Evolutionary conservation across 2,797 vertebrate genomes (phyloP), one percentile per base, ranked within the genome.

Genomic region (Myotis findleyi): DNA sequence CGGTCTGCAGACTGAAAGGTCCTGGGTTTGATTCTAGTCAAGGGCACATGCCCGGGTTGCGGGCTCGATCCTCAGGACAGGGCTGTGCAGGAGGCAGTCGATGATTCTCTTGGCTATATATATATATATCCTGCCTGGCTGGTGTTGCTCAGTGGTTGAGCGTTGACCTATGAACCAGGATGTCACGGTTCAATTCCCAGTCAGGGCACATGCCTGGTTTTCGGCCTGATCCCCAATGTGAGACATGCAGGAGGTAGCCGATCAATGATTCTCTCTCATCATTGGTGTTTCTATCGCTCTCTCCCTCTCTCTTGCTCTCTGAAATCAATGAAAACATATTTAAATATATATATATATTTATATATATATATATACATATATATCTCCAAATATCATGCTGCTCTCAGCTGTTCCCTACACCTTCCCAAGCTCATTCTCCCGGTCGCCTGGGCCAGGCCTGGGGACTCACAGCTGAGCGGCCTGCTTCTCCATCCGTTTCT

Each of bases 321-420:
- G 59, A 62, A 30, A 30, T 62, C 25, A 62, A 14, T 30, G 27
- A 57, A 25, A 17, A 51, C 5, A 51, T 51, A 17, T 51, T 51
- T 51, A 17, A 51, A 16, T 10, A 5, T 59, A 25, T 59, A 57
- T 57, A 57, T 44, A 41, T 41, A 14, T 23, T 2, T 25, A 25
- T 57, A 57, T 59, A 59, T 59, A 27, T 12, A 47, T 12, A 5
- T 11, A 14, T 23, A 5, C 25, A 25, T 59, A 59, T 59, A 27
- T 12, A 47, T 12, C 11, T 12, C 23, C 55, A 23, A 23, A 59
- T 27, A 25, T 25, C 55, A 57, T 59, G 10, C 55, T 71, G 2
- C 16, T 6, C 0, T 0, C 8, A 59, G 33, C 25, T 73, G 8
- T 20, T 6, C 72, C 21, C 47, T 0, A 4, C 6, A 0, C 6